Evolutionary conservation across 2,797 vertebrate species (phyloP).

Genomic region (Acropternis orthonyx): DNA sequence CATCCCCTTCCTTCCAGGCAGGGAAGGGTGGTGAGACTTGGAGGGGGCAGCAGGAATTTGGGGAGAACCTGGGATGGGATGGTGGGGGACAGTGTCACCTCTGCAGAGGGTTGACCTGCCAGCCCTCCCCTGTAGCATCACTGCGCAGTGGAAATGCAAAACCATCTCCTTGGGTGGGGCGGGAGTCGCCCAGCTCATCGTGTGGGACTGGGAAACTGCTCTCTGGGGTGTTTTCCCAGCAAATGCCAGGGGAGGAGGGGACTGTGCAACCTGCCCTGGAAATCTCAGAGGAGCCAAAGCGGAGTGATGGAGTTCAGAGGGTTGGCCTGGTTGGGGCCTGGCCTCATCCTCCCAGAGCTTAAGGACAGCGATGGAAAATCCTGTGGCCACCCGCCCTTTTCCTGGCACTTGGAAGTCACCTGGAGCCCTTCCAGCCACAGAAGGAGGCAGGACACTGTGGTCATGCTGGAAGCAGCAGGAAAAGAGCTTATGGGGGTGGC

Average conservation of each 20-base stretch:
- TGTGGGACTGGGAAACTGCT: no score
- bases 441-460: background rate
- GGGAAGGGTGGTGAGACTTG: background rate
- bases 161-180: no score
- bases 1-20: background rate
- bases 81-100: fast-evolving
- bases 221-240: background rate
- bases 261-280: fast-evolving
- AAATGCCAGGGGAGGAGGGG: background rate
- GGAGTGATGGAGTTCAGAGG: fast-evolving
- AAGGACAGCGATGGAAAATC: fast-evolving
- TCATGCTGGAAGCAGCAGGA: background rate
- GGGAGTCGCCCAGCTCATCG: no score
- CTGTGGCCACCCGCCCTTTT: background rate
- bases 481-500: background rate
- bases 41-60: background rate
- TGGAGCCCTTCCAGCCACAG: background rate
- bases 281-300: background rate
- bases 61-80: background rate
- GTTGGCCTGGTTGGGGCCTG: background rate
- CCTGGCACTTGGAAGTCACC: background rate
- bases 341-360: background rate
- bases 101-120: conserved; percentile 80
- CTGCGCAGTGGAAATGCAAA: no score
- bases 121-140: no score